These are phyloP conservation scores for Molanna angustata DNA, from an alignment of 2,888 invertebrate species.

Conservation along the genomic window DNA sequence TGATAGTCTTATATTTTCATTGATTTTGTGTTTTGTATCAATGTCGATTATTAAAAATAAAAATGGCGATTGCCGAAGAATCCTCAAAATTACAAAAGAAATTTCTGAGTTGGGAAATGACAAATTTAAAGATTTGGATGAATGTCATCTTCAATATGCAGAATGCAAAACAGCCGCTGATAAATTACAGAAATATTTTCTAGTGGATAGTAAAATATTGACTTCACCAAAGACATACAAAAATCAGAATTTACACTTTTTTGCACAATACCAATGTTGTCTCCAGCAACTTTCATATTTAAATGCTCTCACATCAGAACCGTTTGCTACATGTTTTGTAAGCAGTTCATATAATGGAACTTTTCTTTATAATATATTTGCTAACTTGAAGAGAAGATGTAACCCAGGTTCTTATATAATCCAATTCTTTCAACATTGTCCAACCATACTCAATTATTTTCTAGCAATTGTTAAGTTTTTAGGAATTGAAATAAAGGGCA, in stretches of 20 bases:
- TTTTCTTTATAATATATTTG: slow-evolving; percentile 70
- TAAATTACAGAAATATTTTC: slow-evolving; percentile 57
- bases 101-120: background rate
- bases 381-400: slow-evolving; percentile 57
- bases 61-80: slow-evolving; percentile 34
- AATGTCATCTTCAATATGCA: slow-evolving; percentile 44
- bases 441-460: slow-evolving; percentile 22
- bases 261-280: slow-evolving; percentile 66
- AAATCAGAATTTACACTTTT: slow-evolving; percentile 56
- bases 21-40: slow-evolving; percentile 57
- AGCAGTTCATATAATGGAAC: slow-evolving; percentile 71
- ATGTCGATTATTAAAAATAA: slow-evolving; percentile 57
- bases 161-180: slow-evolving; percentile 60
- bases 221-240: slow-evolving; percentile 57
- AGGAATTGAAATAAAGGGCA: slow-evolving; percentile 8
- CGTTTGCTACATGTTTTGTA: slow-evolving; percentile 56
- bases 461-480: slow-evolving; percentile 16
- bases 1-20: slow-evolving; percentile 52
- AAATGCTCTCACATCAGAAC: slow-evolving; percentile 62
- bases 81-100: slow-evolving; percentile 24
- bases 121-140: slow-evolving; percentile 27
- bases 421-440: slow-evolving; percentile 37
- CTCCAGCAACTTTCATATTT: slow-evolving; percentile 58
- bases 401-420: slow-evolving; percentile 56
- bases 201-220: slow-evolving; percentile 54